These are phyloP conservation scores for Petrocephalus schoutedeni DNA, from an alignment of 2,797 vertebrate species.

Conservation along the genomic window DNA sequence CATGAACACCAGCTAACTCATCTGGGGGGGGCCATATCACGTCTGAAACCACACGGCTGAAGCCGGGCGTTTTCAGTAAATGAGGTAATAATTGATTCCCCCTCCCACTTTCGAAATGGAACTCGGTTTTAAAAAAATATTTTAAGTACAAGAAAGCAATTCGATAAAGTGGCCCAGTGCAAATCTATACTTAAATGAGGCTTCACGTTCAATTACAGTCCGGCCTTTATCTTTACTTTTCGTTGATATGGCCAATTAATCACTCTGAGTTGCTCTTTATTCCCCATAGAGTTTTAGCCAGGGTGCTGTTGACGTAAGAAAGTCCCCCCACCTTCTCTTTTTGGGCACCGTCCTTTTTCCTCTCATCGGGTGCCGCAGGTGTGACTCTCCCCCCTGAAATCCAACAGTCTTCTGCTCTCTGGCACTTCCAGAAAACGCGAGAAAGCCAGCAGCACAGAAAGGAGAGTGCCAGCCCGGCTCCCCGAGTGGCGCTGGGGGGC, in stretches of 20 bases:
- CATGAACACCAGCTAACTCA: constrained; percentile 34
- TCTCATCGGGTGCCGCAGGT: not conserved
- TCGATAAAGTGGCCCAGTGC: constrained; percentile 62
- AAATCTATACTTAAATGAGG: constrained; percentile 69
- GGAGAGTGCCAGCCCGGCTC: not conserved
- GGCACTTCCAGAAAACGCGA: not conserved
- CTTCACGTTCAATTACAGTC: constrained; percentile 68
- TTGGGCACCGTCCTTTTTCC: not conserved
- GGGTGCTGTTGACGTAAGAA: not conserved
- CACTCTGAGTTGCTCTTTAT: constrained; percentile 54
- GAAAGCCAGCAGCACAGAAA: not conserved
- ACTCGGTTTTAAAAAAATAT: constrained; percentile 51
- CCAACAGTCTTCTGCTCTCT: not conserved
- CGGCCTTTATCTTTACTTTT: constrained; percentile 64
- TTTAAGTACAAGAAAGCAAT: constrained; percentile 59
- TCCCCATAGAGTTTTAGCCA: constrained; percentile 43
- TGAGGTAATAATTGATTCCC: constrained; percentile 49
- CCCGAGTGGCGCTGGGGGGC: not conserved
- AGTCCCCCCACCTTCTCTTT: not conserved
- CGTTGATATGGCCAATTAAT: constrained; percentile 63
- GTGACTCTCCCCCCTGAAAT: not conserved
- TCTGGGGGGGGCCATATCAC: not conserved
- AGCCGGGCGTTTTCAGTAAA: constrained; percentile 49
- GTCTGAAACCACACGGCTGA: constrained; percentile 19
- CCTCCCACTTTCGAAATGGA: constrained; percentile 46